These are phyloP conservation scores for Coregonus suidteri DNA, from an alignment of 2,797 vertebrate genomes.

Conservation along the genomic window DNA sequence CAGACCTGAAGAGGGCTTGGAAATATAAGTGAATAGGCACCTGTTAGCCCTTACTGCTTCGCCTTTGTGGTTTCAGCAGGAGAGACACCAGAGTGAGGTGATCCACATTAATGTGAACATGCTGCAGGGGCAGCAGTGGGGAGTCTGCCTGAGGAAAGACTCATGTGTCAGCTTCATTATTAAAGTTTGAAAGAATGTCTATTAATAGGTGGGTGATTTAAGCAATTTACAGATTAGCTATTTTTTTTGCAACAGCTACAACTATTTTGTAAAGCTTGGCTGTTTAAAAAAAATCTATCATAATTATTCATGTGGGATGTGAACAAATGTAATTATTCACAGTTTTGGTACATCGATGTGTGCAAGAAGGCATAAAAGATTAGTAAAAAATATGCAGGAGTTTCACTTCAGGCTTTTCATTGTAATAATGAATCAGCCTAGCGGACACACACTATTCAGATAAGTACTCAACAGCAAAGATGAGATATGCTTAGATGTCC, in stretches of 20 bases:
- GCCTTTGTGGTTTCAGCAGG: constrained; percentile 6
- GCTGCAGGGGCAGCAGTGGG: constrained; percentile 1
- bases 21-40: neutral
- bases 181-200: neutral
- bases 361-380: neutral
- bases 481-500: too few relatives aligned
- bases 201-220: constrained; percentile 1
- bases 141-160: constrained; percentile 7
- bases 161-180: constrained; percentile 10
- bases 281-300: neutral
- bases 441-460: neutral
- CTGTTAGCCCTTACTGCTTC: neutral
- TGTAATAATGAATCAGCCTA: neutral
- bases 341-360: neutral
- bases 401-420: neutral
- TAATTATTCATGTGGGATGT: neutral
- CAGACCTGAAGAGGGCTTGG: too few relatives aligned
- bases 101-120: constrained; percentile 3
- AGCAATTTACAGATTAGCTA: neutral
- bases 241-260: neutral
- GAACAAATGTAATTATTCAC: neutral
- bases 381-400: neutral
- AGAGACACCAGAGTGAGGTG: constrained; percentile 5
- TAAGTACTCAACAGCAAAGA: too few relatives aligned
- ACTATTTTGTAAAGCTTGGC: neutral